Conservation (phyloP, 2,888 invertebrate species). For the Scrobipalpa costella region DNA sequence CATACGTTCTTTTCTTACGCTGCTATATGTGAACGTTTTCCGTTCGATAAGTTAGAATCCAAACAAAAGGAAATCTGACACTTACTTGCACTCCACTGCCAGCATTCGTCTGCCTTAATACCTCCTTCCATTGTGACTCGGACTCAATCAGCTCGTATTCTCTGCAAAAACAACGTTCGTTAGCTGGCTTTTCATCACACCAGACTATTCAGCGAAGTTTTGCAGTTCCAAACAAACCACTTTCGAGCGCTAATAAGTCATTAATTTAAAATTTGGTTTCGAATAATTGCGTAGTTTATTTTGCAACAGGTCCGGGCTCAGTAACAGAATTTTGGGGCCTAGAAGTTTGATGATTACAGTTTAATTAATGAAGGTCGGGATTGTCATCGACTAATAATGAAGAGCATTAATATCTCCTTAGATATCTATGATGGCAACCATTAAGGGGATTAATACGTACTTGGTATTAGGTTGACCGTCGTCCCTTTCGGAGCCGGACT, state of each 20-base stretch:
- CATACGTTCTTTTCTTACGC: too few relatives aligned
- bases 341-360: background rate
- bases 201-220: conserved; percentile 1
- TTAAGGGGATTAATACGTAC: conserved; percentile 39
- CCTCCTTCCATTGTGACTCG: conserved; percentile 94
- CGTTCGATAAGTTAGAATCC: too few relatives aligned
- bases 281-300: background rate
- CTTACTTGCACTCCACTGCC: conserved; percentile 75
- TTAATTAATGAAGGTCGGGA: too few relatives aligned
- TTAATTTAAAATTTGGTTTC: conserved; percentile 6
- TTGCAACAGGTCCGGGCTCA: background rate
- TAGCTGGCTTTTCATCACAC: background rate
- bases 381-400: too few relatives aligned
- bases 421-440: background rate
- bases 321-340: background rate
- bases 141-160: conserved; percentile 91
- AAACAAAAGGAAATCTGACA: conserved; percentile 24
- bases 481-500: conserved; percentile 87
- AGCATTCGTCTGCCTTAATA: conserved; percentile 85
- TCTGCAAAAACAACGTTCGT: conserved; percentile 51
- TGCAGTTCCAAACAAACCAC: conserved; percentile 7
- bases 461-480: conserved; percentile 78
- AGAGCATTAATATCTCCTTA: background rate
- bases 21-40: too few relatives aligned
- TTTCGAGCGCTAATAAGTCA: background rate